These are phyloP conservation scores for Salvator merianae DNA, from an alignment of 2,113 vertebrate genomes.

Conservation along the genomic window DNA sequence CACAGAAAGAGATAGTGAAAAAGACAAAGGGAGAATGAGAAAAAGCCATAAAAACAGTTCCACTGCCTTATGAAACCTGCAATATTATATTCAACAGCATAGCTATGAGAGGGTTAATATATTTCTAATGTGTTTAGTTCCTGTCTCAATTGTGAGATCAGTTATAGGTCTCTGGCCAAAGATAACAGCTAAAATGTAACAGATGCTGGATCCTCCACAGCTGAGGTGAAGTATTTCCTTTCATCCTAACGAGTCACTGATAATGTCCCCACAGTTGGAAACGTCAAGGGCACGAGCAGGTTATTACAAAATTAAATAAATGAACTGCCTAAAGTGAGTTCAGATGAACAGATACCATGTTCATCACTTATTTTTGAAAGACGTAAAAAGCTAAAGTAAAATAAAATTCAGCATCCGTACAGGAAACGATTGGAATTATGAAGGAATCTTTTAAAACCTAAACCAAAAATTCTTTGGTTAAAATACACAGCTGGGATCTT, in stretches of 20 bases:
- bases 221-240: slow-evolving; percentile 69
- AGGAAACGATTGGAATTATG: rapidly evolving
- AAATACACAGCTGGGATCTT: background rate
- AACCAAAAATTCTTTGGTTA: rapidly evolving
- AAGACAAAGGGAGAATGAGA: too few relatives aligned
- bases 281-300: slow-evolving; percentile 60
- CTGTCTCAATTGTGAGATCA: slow-evolving; percentile 63
- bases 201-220: slow-evolving; percentile 62
- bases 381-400: background rate
- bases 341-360: rapidly evolving
- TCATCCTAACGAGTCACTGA: slow-evolving; percentile 60
- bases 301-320: slow-evolving; percentile 54
- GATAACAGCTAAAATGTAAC: slow-evolving; percentile 69
- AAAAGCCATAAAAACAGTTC: background rate
- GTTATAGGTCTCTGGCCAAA: slow-evolving; percentile 64
- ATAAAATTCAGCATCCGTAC: rapidly evolving
- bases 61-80: background rate
- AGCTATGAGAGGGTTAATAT: slow-evolving; percentile 62
- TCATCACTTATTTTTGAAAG: slow-evolving; percentile 9
- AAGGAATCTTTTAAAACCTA: background rate
- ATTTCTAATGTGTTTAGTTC: slow-evolving; percentile 59
- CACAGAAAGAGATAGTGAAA: too few relatives aligned
- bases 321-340: slow-evolving; percentile 26
- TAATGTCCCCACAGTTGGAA: slow-evolving; percentile 61
- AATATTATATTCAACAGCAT: background rate